Evolutionary conservation across 2,888 invertebrate species (phyloP).

Genomic region (Tiphia femorata): DNA sequence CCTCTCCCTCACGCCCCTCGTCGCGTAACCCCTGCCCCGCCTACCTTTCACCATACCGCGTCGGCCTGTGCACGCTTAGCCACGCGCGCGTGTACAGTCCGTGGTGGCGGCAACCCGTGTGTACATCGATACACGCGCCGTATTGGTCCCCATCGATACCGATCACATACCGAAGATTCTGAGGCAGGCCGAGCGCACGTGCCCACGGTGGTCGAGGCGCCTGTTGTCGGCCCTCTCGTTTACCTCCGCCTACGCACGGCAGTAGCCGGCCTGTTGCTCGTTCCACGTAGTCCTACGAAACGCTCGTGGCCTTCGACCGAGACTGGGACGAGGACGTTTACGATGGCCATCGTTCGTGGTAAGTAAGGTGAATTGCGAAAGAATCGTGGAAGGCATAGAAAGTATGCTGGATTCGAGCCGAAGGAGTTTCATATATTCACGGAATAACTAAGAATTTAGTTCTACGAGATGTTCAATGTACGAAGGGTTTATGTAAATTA

Average conservation of each 20-base stretch:
- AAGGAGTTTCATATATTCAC: too few species aligned
- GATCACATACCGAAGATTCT: conserved; percentile 66
- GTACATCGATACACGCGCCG: conserved; percentile 49
- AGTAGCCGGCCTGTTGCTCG: conserved; percentile 46
- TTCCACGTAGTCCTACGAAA: conserved; percentile 42
- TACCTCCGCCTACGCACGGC: too few species aligned
- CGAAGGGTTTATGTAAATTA: too few species aligned
- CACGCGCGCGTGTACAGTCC: conserved; percentile 17
- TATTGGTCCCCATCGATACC: conserved; percentile 56
- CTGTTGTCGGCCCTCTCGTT: not conserved
- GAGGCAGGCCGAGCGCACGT: conserved; percentile 56
- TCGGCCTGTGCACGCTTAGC: not conserved
- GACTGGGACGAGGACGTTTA: too few species aligned
- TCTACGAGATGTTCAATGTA: too few species aligned
- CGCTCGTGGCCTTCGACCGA: conserved; percentile 41
- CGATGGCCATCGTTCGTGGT: conserved; percentile 19
- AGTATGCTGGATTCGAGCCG: too few species aligned
- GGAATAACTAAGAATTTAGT: too few species aligned
- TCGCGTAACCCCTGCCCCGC: not conserved
- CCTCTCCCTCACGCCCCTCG: conserved; percentile 20
- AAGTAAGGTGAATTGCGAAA: not conserved
- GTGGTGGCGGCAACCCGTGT: conserved; percentile 34
- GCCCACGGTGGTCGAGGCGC: conserved; percentile 42
- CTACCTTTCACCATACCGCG: not conserved
- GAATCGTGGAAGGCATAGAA: too few species aligned